These are phyloP conservation scores for Sesia apiformis DNA, from an alignment of 2,888 invertebrate genomes.

Conservation along the genomic window DNA sequence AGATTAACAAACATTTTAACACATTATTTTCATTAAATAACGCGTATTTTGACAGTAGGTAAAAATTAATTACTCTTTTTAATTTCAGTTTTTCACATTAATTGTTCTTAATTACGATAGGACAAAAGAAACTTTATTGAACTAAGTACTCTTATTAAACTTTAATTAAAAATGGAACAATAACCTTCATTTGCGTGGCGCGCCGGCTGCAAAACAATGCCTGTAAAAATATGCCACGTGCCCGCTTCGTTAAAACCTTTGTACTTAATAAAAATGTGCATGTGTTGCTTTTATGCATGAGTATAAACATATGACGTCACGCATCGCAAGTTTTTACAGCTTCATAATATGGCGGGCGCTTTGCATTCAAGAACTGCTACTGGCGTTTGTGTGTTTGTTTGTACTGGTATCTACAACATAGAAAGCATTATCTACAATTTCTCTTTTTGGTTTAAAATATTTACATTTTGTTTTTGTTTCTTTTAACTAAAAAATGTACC, in stretches of 20 bases:
- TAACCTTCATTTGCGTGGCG: too few relatives aligned
- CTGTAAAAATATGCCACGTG: neutral
- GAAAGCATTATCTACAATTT: too few relatives aligned
- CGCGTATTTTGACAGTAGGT: too few relatives aligned
- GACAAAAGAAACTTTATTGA: neutral
- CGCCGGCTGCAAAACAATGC: too few relatives aligned
- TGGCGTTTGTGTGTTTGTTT: neutral
- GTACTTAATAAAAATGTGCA: neutral
- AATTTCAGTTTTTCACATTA: neutral
- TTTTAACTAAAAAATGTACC: too few relatives aligned
- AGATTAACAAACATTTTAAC: too few relatives aligned
- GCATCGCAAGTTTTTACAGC: neutral
- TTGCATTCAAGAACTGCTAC: neutral
- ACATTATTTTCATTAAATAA: too few relatives aligned
- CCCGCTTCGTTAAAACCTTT: neutral
- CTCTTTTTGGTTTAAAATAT: too few relatives aligned
- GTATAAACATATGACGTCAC: neutral
- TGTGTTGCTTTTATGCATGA: neutral
- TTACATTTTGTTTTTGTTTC: too few relatives aligned
- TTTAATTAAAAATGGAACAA: neutral
- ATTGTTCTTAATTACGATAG: neutral
- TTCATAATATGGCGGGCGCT: neutral
- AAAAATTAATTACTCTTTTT: too few relatives aligned
- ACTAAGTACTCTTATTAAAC: neutral
- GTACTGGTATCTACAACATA: too few relatives aligned